Conservation (phyloP, 2,888 invertebrate species). For the Cephus pulcher region DNA sequence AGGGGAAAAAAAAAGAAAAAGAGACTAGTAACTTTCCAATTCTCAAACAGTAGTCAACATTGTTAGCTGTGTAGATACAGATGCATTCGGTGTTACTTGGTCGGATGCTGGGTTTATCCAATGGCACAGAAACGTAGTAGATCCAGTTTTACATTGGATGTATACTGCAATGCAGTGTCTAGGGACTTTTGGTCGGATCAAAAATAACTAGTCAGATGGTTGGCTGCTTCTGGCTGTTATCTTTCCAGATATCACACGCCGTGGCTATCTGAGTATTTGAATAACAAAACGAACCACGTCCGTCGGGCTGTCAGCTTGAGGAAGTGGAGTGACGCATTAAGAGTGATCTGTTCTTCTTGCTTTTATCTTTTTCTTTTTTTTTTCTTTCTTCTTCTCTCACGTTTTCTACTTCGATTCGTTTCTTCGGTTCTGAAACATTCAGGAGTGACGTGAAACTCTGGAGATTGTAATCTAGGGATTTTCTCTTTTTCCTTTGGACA, state of each 20-base stretch:
- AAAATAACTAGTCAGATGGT: slow-evolving; percentile 2
- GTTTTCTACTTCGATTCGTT: not conserved
- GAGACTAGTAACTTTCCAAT: not conserved
- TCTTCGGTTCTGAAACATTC: not conserved
- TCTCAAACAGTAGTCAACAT: not conserved
- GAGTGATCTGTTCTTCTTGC: slow-evolving; percentile 9
- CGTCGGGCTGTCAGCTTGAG: slow-evolving; percentile 42
- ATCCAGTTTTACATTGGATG: not conserved
- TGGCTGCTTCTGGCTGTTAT: not conserved
- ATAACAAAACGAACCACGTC: slow-evolving; percentile 50
- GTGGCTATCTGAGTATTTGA: slow-evolving; percentile 37
- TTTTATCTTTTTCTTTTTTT: not conserved
- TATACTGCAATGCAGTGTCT: not conserved
- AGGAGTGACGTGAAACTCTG: not conserved
- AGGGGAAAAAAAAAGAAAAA: not conserved
- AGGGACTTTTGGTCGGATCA: not conserved
- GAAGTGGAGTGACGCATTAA: slow-evolving; percentile 35
- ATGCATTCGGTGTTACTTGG: not conserved
- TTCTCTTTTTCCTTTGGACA: not conserved
- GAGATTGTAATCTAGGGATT: not conserved
- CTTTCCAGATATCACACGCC: slow-evolving; percentile 25
- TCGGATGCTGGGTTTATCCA: not conserved
- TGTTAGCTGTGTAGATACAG: not conserved
- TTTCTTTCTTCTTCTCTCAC: not conserved
- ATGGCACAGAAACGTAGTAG: not conserved